Evolutionary conservation across 2,888 invertebrate species (phyloP), one percentile per base, ranked within the genome.

Genomic region (Opisthograptis luteolata): DNA sequence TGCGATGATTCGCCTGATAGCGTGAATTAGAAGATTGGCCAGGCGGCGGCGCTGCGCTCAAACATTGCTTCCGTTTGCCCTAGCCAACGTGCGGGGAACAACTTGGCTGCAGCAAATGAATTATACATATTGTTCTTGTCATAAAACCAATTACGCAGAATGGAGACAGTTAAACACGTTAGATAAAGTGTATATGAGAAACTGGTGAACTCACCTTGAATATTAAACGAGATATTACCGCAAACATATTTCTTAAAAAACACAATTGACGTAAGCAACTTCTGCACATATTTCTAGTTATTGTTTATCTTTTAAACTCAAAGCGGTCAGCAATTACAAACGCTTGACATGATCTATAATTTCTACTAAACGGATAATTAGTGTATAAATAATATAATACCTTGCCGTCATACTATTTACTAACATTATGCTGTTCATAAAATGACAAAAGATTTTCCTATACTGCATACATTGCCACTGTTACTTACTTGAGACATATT

Each of bases 1-100:
- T 73, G 68, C 66, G 64, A 40, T 64, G 64, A 75, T 71, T 71
- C 63, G 71, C 61, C 65, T 71, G 67, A 69, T 73, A 67, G 72
- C 66, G 69, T 75, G 66, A 79, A 80, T 82, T 79, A 79, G 76
- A 77, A 76, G 75, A 82, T 81, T 81, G 79, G 73, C 62, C 60
- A 52, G 58, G 61, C 58, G 50, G 58, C 62, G 64, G 62, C 39
- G 28, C 42, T 31, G 65, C 63, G 55, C 64, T 55, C 55, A 55
- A 41, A 24, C n/a, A 12, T 63, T 65, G 58, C 61, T 66, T 77
- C 72, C 74, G 76, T 61, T 64, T 70, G 61, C 55, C 63, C 57
- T 54, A 52, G 52, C 39, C 19, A 22, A 22, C 39, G 15, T 15
- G 13, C 27, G 20, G 28, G 32, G 32, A 46, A 30, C 30, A 17